These are phyloP conservation scores for Numenius phaeopus DNA, from an alignment of 2,797 vertebrate species.

Conservation along the genomic window DNA sequence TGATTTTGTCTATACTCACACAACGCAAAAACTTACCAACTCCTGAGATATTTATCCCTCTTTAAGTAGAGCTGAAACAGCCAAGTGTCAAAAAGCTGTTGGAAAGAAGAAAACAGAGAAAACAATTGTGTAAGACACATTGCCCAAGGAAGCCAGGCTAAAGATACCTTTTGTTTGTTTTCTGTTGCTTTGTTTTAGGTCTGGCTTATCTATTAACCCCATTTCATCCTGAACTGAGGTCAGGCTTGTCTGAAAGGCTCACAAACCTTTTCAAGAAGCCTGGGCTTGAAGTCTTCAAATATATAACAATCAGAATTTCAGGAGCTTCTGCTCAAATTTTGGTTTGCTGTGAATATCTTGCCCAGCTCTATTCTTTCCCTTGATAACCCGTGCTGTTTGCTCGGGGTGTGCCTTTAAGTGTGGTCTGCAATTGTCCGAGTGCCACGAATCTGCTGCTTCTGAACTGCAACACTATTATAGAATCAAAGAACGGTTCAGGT, in stretches of 20 bases:
- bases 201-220: neutral
- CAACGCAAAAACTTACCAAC: neutral
- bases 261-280: neutral
- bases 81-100: neutral
- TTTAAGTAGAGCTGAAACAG: neutral
- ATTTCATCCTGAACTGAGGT: neutral
- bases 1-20: neutral
- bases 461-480: neutral
- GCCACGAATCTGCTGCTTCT: neutral
- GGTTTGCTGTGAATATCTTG: neutral
- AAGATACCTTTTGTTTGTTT: neutral
- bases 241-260: neutral
- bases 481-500: too few species aligned
- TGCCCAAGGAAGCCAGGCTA: neutral
- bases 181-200: neutral
- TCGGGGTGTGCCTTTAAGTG: neutral
- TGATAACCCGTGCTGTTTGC: neutral
- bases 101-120: neutral
- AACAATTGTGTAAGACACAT: neutral
- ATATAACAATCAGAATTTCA: neutral
- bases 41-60: neutral
- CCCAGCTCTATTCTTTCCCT: neutral
- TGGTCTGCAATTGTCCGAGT: neutral
- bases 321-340: neutral
- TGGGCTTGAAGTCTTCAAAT: neutral